Conservation (phyloP, 1,140 invertebrate genomes). For the Portunus trituberculatus region DNA sequence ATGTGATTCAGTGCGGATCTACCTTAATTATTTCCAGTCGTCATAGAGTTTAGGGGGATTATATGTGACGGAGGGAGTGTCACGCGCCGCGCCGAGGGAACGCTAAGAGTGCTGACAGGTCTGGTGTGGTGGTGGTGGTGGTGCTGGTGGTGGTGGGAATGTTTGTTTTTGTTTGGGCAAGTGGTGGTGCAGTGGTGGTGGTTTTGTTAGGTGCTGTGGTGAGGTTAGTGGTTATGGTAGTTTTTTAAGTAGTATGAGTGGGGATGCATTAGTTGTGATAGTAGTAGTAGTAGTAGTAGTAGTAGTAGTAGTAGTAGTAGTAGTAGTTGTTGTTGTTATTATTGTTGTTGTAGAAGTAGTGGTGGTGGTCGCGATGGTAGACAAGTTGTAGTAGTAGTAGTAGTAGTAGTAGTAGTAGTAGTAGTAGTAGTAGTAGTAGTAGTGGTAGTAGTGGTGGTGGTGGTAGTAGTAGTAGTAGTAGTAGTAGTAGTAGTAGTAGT, state of each 20-base stretch:
- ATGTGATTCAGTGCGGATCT: background rate
- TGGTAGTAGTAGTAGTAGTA: constrained; percentile 29
- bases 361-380: background rate
- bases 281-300: background rate
- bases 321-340: constrained; percentile 20
- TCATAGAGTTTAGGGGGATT: constrained; percentile 12
- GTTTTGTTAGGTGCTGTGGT: background rate
- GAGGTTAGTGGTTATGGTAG: background rate
- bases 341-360: constrained; percentile 36
- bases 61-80: constrained; percentile 2
- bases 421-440: constrained; percentile 36
- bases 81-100: background rate
- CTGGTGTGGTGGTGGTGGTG: background rate
- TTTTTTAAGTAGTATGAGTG: constrained; percentile 4
- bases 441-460: constrained; percentile 25
- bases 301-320: constrained; percentile 20
- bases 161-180: no score
- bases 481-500: constrained; percentile 24
- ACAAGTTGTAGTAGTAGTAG: background rate
- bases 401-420: constrained; percentile 42
- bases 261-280: background rate
- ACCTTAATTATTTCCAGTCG: background rate
- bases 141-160: background rate
- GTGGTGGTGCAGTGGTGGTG: background rate
- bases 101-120: no score